A percentile compares a stretch with the other conserved stretches of the same genome.
Conservation (phyloP, 2,797 vertebrate genomes). For the Ficedula albicollis region DNA sequence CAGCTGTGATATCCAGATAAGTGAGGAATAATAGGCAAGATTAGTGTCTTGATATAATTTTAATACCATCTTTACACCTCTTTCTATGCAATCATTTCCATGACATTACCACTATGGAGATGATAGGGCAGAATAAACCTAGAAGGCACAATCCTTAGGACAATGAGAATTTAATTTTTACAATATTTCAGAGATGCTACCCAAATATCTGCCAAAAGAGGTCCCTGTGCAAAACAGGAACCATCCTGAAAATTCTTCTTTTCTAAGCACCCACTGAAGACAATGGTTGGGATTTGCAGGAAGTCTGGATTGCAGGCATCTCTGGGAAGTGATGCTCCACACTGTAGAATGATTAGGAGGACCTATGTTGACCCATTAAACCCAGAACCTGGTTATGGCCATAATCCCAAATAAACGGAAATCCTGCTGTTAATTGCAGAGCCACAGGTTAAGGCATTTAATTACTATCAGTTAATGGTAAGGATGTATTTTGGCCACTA, state of each 20-base stretch:
- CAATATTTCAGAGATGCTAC: background rate
- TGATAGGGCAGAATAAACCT: background rate
- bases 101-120: background rate
- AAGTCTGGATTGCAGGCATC: background rate
- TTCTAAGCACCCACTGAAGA: background rate
- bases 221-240: background rate
- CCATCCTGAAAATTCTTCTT: background rate
- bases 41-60: background rate
- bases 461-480: background rate
- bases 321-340: background rate
- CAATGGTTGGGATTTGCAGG: background rate
- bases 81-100: background rate
- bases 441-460: background rate
- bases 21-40: background rate
- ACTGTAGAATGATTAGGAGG: background rate
- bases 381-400: background rate
- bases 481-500: background rate
- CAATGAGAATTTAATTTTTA: background rate
- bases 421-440: background rate
- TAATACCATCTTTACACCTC: background rate
- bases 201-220: background rate
- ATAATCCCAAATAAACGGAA: background rate
- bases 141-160: background rate
- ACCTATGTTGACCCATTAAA: background rate
- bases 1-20: background rate